A percentile compares a stretch with the other conserved stretches of the same genome.
Evolutionary conservation across 2,797 vertebrate species (phyloP).

Genomic region (Sphenopsis melanotis): DNA sequence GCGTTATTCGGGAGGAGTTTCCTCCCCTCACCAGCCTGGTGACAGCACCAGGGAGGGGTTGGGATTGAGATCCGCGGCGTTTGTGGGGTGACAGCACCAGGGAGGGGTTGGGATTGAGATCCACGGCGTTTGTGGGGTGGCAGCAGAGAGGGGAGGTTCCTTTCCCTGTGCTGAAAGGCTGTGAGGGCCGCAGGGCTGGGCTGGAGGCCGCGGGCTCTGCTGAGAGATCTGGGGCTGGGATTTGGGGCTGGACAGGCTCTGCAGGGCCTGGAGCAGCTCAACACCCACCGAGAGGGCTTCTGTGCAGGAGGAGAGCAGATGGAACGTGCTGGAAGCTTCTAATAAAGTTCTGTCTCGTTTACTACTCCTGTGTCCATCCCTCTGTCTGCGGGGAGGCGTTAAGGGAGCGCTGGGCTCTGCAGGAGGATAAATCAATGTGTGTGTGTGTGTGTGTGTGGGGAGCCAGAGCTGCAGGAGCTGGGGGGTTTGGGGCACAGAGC

Average conservation of each 20-base stretch:
- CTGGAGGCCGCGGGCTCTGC: neutral
- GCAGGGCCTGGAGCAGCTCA: neutral
- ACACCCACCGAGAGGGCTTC: neutral
- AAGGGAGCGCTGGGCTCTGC: neutral
- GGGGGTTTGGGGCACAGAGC: neutral
- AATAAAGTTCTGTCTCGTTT: conserved; percentile 38
- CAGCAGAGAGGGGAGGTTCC: neutral
- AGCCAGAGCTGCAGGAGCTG: neutral
- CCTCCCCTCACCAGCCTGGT: neutral
- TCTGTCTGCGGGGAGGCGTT: neutral
- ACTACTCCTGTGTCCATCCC: neutral
- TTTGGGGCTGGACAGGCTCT: neutral
- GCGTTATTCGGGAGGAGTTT: neutral
- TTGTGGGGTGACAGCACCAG: fast-evolving
- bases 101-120: neutral
- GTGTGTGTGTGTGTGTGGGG: no score
- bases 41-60: neutral
- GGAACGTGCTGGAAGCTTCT: conserved; percentile 31
- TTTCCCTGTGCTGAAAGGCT: neutral
- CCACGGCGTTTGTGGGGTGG: neutral
- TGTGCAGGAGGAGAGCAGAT: neutral
- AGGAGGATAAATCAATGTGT: neutral
- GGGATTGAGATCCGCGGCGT: neutral
- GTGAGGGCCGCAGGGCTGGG: neutral
- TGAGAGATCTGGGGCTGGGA: neutral